Percentiles rank a stretch among this genome's conserved stretches.
Conservation (phyloP, 2,888 invertebrate species). For the Nysson spinosus region DNA sequence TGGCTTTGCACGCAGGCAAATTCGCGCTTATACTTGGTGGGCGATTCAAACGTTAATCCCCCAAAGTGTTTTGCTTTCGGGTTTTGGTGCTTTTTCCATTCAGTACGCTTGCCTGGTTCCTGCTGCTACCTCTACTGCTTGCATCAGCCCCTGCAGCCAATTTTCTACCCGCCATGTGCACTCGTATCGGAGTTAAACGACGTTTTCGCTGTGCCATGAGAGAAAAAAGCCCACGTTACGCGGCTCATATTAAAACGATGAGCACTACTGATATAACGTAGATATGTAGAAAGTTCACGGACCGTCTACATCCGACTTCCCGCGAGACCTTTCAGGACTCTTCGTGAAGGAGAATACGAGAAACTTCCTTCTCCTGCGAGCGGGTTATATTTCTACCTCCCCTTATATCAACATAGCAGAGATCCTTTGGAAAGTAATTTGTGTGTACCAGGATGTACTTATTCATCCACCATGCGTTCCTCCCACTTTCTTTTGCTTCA, state of each 20-base stretch:
- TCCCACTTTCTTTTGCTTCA: too few species aligned
- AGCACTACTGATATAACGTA: slow-evolving; percentile 8
- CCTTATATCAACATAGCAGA: too few species aligned
- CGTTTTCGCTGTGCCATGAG: slow-evolving; percentile 24
- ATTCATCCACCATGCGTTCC: too few species aligned
- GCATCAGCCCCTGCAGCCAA: slow-evolving; percentile 30
- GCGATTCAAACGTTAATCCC: slow-evolving; percentile 44
- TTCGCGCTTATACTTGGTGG: slow-evolving; percentile 16
- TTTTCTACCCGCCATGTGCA: slow-evolving; percentile 41
- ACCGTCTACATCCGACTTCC: slow-evolving; percentile 19
- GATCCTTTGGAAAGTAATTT: slow-evolving; percentile 44
- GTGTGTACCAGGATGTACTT: too few species aligned
- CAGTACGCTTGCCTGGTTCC: slow-evolving; percentile 19
- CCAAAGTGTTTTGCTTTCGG: slow-evolving; percentile 41
- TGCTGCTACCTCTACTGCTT: too few species aligned
- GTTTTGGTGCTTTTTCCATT: slow-evolving; percentile 41
- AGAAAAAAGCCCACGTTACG: neutral
- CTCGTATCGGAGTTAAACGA: slow-evolving; percentile 50
- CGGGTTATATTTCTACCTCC: too few species aligned
- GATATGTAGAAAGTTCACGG: slow-evolving; percentile 13
- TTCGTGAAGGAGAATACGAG: neutral
- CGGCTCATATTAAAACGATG: slow-evolving; percentile 46
- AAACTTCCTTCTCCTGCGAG: too few species aligned
- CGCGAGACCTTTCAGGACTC: slow-evolving; percentile 20
- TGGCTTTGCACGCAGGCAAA: slow-evolving; percentile 25